Evolutionary conservation across 35 echinoderm and acorn worm genomes (phyloP).

Genomic region (Nesometra sesokonis): DNA sequence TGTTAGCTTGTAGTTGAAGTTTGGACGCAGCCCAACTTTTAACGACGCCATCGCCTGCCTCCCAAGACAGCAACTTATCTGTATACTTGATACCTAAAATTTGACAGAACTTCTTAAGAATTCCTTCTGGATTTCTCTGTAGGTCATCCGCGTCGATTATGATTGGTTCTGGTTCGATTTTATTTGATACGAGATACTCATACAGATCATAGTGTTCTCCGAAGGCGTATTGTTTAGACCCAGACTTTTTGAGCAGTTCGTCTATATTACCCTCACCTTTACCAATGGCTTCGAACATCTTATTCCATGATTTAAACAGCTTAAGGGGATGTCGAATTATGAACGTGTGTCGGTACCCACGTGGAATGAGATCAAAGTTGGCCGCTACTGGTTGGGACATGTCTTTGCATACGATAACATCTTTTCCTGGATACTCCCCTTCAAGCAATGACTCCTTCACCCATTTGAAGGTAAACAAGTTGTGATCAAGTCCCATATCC

Average conservation of each 20-base stretch:
- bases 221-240: neutral
- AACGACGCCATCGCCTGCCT: neutral
- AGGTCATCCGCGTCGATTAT: slow-evolving; percentile 41
- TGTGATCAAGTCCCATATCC: neutral
- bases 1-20: neutral
- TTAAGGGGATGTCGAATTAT: slow-evolving; percentile 23
- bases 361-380: neutral
- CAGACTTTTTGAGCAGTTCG: neutral
- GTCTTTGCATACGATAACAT: slow-evolving; percentile 23
- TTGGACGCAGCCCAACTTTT: neutral
- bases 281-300: neutral
- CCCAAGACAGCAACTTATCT: slow-evolving; percentile 20
- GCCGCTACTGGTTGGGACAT: neutral
- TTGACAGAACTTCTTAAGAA: slow-evolving; percentile 16
- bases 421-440: slow-evolving; percentile 19
- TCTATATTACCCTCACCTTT: neutral
- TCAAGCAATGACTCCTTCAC: neutral
- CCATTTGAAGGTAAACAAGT: neutral
- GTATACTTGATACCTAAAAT: slow-evolving; percentile 10
- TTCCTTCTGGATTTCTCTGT: slow-evolving; percentile 10
- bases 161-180: slow-evolving; percentile 17
- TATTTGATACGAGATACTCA: neutral
- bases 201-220: neutral
- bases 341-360: slow-evolving; percentile 18
- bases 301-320: slow-evolving; percentile 8